phyloP scores from a whole-genome alignment of 2,797 vertebrate species.

The Gallinago solitaria region DNA sequence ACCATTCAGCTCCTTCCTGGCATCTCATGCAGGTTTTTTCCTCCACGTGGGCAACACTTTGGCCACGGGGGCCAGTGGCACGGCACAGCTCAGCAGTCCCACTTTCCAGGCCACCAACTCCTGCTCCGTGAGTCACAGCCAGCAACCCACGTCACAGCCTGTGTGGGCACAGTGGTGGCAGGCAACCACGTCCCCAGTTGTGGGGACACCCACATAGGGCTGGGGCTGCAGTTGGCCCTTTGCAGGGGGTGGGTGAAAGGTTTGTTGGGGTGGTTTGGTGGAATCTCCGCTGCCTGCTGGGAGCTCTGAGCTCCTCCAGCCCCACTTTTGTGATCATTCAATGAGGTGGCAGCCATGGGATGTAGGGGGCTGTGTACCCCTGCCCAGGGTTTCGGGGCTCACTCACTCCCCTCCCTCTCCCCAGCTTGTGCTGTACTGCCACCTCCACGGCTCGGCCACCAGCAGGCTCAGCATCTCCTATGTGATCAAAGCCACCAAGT shows the following conservation, averaged over 20 bases:
- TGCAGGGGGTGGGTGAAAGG: neutral
- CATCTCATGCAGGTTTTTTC: slow-evolving; percentile 77
- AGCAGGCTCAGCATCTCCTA: slow-evolving; percentile 73
- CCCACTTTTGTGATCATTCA: neutral
- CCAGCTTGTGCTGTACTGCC: slow-evolving; percentile 88
- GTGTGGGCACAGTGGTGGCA: fast-evolving
- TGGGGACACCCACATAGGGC: too few species aligned
- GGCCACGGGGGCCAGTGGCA: fast-evolving
- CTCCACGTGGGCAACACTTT: slow-evolving; percentile 71
- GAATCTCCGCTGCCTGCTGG: fast-evolving
- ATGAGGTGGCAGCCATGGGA: fast-evolving
- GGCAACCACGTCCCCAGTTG: neutral
- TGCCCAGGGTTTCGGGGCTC: neutral
- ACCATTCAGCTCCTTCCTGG: neutral
- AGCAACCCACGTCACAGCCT: fast-evolving
- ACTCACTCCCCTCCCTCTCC: neutral
- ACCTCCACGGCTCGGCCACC: slow-evolving; percentile 84
- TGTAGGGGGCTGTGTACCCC: neutral
- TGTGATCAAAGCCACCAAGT: fast-evolving
- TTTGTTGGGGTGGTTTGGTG: neutral
- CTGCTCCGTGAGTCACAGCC: slow-evolving; percentile 78
- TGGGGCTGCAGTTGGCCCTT: neutral
- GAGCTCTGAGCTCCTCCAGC: neutral
- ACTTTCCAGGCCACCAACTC: slow-evolving; percentile 70
- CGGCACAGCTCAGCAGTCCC: slow-evolving; percentile 74